A percentile compares a stretch with the other conserved stretches of the same genome.
phyloP scores from a whole-genome alignment of 2,797 vertebrate species.

The Hypotaenidia philippensis region DNA sequence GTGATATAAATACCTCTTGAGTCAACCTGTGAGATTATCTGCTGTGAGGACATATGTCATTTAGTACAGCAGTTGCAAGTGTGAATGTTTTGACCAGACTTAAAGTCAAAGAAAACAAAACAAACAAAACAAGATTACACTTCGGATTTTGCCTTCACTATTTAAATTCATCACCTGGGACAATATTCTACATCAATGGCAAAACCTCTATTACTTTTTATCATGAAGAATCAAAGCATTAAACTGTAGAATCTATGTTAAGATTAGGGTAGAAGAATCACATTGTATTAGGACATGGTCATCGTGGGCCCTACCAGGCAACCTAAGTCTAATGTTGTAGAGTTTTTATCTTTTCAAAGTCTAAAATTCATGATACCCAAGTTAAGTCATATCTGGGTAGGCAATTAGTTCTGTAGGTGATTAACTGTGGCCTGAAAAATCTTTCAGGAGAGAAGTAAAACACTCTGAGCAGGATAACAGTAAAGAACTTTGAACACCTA shows the following conservation, averaged over 20 bases:
- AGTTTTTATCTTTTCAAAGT: neutral
- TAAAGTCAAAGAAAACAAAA: neutral
- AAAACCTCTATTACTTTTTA: neutral
- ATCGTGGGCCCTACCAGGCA: neutral
- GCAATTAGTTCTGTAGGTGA: neutral
- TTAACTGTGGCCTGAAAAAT: neutral
- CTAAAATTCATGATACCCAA: neutral
- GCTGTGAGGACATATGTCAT: neutral
- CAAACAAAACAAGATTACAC: neutral
- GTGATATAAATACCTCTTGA: slow-evolving; percentile 26
- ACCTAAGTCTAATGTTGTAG: neutral
- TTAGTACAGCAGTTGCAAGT: neutral
- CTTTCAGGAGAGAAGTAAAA: neutral
- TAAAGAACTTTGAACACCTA: neutral
- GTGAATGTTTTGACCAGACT: neutral
- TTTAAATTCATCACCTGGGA: neutral
- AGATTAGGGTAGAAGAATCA: neutral
- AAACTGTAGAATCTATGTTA: neutral
- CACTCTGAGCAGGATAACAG: neutral
- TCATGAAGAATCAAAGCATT: neutral
- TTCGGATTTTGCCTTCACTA: neutral
- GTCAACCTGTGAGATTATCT: neutral
- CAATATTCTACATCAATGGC: neutral
- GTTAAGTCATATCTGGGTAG: neutral
- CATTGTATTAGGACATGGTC: neutral